phyloP scores from a whole-genome alignment of 2,797 vertebrate genomes.

The Cuculus canorus region DNA sequence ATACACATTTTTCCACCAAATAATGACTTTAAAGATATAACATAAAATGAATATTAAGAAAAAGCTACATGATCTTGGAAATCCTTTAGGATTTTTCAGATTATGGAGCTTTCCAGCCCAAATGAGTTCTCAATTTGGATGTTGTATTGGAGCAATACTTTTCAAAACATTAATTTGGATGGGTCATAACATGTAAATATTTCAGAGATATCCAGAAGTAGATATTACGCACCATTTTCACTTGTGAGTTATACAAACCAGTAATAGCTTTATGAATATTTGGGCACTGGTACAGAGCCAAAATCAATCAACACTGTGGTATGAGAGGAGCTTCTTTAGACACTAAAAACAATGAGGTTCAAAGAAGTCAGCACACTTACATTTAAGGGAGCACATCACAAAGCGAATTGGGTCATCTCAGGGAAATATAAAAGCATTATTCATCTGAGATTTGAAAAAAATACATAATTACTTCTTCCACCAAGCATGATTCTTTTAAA shows the following conservation, averaged over 20 bases:
- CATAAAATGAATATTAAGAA: not conserved
- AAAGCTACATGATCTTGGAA: not conserved
- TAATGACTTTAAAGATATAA: not conserved
- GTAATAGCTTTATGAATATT: constrained; percentile 19
- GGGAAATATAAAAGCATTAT: constrained; percentile 75
- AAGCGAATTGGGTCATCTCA: constrained; percentile 73
- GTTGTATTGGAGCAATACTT: not conserved
- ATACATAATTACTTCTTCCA: constrained; percentile 79
- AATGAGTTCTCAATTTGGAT: not conserved
- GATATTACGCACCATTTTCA: constrained; percentile 6
- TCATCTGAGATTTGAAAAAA: constrained; percentile 75
- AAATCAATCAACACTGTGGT: constrained; percentile 35
- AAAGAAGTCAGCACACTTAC: constrained; percentile 51
- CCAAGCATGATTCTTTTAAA: constrained; percentile 79
- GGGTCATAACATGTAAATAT: not conserved
- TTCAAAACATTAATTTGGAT: not conserved
- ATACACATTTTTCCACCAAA: not conserved
- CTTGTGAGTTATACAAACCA: not conserved
- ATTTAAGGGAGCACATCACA: constrained; percentile 68
- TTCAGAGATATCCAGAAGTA: not conserved
- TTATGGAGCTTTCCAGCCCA: not conserved
- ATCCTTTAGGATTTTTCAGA: not conserved
- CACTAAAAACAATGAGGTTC: constrained; percentile 62
- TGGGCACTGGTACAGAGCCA: not conserved
- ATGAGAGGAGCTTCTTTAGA: constrained; percentile 29